Base-by-base conservation (phyloP, 2,113 vertebrate genomes). In the Acinonyx jubatus region DNA sequence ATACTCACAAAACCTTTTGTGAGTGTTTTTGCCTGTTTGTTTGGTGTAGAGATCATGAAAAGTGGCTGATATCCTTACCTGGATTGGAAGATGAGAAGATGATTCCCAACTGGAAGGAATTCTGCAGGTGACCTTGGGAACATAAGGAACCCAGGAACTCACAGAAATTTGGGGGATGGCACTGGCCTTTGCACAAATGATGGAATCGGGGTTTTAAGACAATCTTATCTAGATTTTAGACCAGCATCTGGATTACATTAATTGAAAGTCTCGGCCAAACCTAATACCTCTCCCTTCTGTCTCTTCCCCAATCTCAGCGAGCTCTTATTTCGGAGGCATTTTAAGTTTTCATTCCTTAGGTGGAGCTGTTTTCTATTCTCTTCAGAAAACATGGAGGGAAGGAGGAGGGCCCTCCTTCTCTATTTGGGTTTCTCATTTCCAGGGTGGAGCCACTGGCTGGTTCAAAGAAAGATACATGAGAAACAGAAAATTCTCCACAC, bases 311-410 rank as follows among this genome's bases (percentile, higher is more conserved):
- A 36, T 88, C 92, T 73, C 93, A 92, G 91, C 8, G 50, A 97
- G 83, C 36, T 97, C 86, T 96, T 96, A 50, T 96, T 97, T 97
- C 90, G 25, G 74, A 92, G 74, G 80, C 36, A 85, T 86, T 96
- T 93, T 25, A 92, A 87, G 94, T 90, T 96, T 97, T 84, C 83
- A 96, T 97, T 98, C 87, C 95, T 97, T 92, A 97, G 94, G 94
- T 97, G 96, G 96, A 91, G 76, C 93, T 97, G 96, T 97, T 97
- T 94, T 98, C 96, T 95, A 71, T 97, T 97, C 95, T 94, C 90
- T 90, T 95, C 36, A 74, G 81, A 96, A 97, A 97, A 97, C 92
- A 80, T 52, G 69, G 69, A 92, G 25, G 50, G 57, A 50, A 69
- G n/a, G 45, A 96, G 68, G 73, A 96, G 76, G 83, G 76, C n/a